phyloP scores from a whole-genome alignment of 2,797 vertebrate genomes.

The Heteromormyrus szaboi region DNA sequence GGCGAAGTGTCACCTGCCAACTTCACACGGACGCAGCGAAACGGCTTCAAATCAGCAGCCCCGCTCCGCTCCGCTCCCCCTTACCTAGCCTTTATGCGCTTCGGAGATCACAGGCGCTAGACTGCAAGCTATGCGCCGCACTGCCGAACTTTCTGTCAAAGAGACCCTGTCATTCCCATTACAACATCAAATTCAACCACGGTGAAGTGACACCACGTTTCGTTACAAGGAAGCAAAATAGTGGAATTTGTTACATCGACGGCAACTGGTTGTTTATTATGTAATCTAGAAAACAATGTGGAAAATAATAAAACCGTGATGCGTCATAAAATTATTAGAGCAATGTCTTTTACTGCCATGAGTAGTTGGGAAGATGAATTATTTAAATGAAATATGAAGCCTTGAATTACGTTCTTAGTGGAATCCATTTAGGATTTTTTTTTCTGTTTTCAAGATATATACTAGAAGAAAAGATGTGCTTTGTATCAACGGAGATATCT shows the following conservation, averaged over 20 bases:
- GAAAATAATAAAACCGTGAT: neutral
- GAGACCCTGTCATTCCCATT: neutral
- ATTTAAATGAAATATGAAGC: neutral
- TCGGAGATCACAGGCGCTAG: conserved; percentile 59
- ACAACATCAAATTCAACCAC: neutral
- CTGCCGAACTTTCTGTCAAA: neutral
- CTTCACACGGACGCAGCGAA: conserved; percentile 89
- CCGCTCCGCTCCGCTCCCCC: conserved; percentile 79
- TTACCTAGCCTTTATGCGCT: conserved; percentile 67
- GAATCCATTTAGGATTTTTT: neutral
- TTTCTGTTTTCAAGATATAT: neutral
- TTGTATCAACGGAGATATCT: conserved; percentile 16
- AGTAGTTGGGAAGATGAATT: neutral
- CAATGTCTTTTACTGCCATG: neutral
- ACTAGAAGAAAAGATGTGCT: conserved; percentile 11
- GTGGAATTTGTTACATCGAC: neutral
- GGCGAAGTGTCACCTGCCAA: conserved; percentile 87
- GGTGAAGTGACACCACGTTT: neutral
- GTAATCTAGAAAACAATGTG: neutral
- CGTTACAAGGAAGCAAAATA: neutral
- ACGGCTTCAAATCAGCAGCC: conserved; percentile 99
- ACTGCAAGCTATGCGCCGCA: neutral
- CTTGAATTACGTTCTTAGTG: neutral
- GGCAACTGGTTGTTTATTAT: neutral
- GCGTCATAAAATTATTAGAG: neutral